Evolutionary conservation across 2,113 vertebrate genomes (phyloP), one percentile per base, ranked within the genome.

Genomic region (Peucedramus taeniatus): DNA sequence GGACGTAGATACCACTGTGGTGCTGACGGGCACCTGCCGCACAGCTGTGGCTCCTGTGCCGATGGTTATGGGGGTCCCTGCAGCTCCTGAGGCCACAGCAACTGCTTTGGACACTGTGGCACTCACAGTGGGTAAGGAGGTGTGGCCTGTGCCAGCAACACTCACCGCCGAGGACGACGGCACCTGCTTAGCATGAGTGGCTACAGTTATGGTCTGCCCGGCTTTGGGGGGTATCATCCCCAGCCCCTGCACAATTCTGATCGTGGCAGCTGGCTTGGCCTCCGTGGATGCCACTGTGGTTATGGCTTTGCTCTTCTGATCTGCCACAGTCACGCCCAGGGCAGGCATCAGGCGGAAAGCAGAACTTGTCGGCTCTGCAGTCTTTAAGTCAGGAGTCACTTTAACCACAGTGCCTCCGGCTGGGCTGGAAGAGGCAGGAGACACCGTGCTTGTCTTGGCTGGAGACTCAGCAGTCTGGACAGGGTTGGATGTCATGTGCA

Each of bases 331-430:
- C 91, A 99, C 96, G 2, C 99, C 99, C 57, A 99, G 96, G 1
- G 99, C 99, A 4, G 99, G 99, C 99, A 99, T 99, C 92, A 99
- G 96, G 13, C 99, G 98, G 95, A 99, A 99, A 19, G 98, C 97
- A 2, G 99, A 98, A 8, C 98, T 94, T 2, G 99, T 98, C 0
- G 98, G 97, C 82, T 98, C 98, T 3, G 98, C 78, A 3, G 98
- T 96, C 96, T 99, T 99, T 83, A 98, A 89, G n/a, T 99, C 98
- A 7, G 98, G 98, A 51, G 98, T 98, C 91, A 98, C 97, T 94
- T 99, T 99, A 54, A 99, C 97, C 90, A 99, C 96, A 0, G 99
- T 98, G 80, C 99, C 97, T 8, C 98, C 96, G 6, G 98, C 86
- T 11, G 98, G 98, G 64, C 96, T 95, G 6, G 96, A 95, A 1